Evolutionary conservation across 2,888 invertebrate genomes (phyloP).

Genomic region (Agrilus biguttatus): DNA sequence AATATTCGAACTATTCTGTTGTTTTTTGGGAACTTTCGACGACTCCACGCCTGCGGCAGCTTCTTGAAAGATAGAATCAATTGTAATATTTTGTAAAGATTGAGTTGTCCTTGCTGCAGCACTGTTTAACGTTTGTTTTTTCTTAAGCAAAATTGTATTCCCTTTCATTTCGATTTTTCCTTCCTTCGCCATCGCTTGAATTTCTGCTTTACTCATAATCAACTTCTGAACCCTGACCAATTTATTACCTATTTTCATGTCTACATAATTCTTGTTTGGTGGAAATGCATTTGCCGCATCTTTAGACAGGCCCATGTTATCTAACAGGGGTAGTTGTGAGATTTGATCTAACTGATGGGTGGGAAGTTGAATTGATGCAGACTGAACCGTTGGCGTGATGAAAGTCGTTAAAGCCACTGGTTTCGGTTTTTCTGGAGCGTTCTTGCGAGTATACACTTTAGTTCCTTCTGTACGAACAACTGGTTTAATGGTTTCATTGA

Average conservation of each 20-base stretch:
- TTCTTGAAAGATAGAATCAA: no score
- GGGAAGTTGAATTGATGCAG: conserved; percentile 5
- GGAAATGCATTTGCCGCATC: conserved; percentile 18
- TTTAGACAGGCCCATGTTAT: conserved; percentile 18
- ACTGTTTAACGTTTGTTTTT: conserved; percentile 1
- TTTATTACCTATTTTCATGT: conserved; percentile 38
- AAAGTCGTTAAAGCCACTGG: neutral
- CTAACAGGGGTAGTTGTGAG: conserved; percentile 13
- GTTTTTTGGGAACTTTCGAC: no score
- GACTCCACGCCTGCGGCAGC: no score
- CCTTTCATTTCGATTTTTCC: conserved; percentile 49
- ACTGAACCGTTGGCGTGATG: conserved; percentile 5
- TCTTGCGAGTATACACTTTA: conserved; percentile 23
- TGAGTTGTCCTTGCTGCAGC: no score
- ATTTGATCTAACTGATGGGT: conserved; percentile 14
- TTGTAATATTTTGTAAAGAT: no score
- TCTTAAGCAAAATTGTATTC: conserved; percentile 18
- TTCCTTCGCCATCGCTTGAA: conserved; percentile 49
- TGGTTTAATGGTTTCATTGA: conserved; percentile 23
- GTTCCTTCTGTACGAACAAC: conserved; percentile 29
- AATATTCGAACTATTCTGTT: no score
- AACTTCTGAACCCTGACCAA: conserved; percentile 50
- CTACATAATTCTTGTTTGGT: conserved; percentile 21
- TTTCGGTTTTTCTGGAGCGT: conserved; percentile 10
- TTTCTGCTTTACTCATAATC: conserved; percentile 51